These are phyloP conservation scores for Yponomeuta cagnagella DNA, from an alignment of 2,888 invertebrate species.

Conservation along the genomic window DNA sequence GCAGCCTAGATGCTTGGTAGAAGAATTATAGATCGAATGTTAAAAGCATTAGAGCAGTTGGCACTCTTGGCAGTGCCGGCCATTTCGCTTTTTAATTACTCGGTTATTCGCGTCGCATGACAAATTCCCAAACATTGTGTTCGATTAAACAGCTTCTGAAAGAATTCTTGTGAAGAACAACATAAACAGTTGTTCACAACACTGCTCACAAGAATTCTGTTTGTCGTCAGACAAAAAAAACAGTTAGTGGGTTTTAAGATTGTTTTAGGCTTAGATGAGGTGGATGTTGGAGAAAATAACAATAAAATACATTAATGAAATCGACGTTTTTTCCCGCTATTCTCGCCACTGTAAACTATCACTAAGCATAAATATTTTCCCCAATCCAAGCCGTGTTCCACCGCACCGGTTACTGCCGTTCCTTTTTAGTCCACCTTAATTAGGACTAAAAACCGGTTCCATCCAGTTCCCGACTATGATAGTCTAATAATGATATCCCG, in stretches of 20 bases:
- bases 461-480: not conserved
- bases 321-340: not conserved
- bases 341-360: too few relatives aligned
- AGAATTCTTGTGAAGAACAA: not conserved
- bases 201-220: not conserved
- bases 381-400: not conserved
- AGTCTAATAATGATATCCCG: slow-evolving; percentile 9
- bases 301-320: not conserved
- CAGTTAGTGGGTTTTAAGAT: too few relatives aligned
- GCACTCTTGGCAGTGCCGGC: not conserved
- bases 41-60: not conserved
- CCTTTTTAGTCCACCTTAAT: not conserved
- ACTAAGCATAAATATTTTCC: not conserved
- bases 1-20: not conserved
- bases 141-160: not conserved
- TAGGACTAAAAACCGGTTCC: not conserved
- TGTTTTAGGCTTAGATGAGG: too few relatives aligned
- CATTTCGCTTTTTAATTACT: slow-evolving; percentile 1
- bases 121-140: not conserved
- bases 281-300: too few relatives aligned
- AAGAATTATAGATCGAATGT: not conserved
- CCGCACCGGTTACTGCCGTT: too few relatives aligned
- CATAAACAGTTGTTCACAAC: not conserved
- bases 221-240: not conserved
- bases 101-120: not conserved